Evolutionary conservation across 1,140 invertebrate species (phyloP), one percentile per base, ranked within the genome.

Genomic region (Phthorimaea operculella): DNA sequence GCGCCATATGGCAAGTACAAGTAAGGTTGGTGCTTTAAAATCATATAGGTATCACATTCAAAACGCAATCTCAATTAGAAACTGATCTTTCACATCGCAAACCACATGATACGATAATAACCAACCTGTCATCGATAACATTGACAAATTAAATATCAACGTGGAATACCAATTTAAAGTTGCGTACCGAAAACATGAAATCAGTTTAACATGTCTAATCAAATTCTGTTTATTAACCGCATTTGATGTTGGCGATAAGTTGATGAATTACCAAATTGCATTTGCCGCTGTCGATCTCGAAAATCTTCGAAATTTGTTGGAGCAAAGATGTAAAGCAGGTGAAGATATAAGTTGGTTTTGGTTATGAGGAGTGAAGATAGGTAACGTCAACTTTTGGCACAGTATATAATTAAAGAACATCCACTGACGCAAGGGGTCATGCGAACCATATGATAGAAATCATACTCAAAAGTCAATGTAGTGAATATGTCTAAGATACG

Each of bases 71-170:
- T 28, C 21, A 28, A 28, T 6, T 6, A 28, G n/a, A 39, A 39
- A 39, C 36, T 9, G 36, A 39, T 39, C 36, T 39, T 39, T 39
- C 36, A 39, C 36, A 39, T 60, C 57, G 39, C 18, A 59, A 58
- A 57, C 51, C 52, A 57, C 55, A 59, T 58, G 54, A 63, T 53
- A 54, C 39, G 51, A 56, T 68, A 71, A 75, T 75, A 76, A 78
- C 70, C 48, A 68, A 66, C 44, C 69, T 77, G 74, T 75, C 74
- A 78, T 65, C 60, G 55, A 59, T 58, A 70, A 75, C 69, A 78
- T 72, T 78, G 75, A 78, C 75, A 76, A 74, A 78, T 76, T 76
- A 76, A 76, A 74, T 70, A 72, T 71, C 70, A 71, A 65, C 71
- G 68, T 51, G 53, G 14, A 36, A 12, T 39, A 54, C 57, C 58